Evolutionary conservation across 2,113 vertebrate species (phyloP), one percentile per base, ranked within the genome.

Genomic region (Glaucomys volans): DNA sequence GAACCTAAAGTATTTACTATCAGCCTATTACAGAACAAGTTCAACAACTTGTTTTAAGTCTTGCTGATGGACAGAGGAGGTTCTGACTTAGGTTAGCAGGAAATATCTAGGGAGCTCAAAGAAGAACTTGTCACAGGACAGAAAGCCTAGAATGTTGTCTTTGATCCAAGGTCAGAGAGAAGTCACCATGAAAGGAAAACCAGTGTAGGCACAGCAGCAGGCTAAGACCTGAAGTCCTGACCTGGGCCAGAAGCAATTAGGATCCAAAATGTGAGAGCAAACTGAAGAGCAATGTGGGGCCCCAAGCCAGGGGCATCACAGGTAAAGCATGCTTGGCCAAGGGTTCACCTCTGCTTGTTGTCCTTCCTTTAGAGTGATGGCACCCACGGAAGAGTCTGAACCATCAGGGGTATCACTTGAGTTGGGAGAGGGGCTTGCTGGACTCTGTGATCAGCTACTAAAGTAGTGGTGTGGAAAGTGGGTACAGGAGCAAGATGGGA

Each of bases 381-480:
- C 40, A 64, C 20, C 37, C 72, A 52, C 54, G n/a, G 22, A 52
- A 66, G 75, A 44, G 44, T 42, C 35, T 17, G 91, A 57, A 50
- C 28, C n/a, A 32, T 42, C 8, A 4, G 3, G 1, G 32, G 7
- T 17, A 2, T 64, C 52, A 14, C 4, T 20, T 35, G n/a, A 30
- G 9, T 26, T 30, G 14, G 62, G 67, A 17, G 59, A 42, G 67
- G 42, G 40, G 14, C 89, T 92, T 40, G 9, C 40, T 44, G 28
- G 50, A n/a, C 52, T 54, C 75, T 24, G 42, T 32, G 37, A 40
- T 32, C 82, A 50, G 32, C 80, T 77, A 44, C 37, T 50, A 13
- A 47, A 79, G 71, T 9, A 57, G 28, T 32, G 1, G 0, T 20
- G 7, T 1, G 26, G 44, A 79, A 90, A 67, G 44, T 8, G 44